Evolutionary conservation across 2,113 vertebrate genomes (phyloP).

Genomic region (Salvator merianae): DNA sequence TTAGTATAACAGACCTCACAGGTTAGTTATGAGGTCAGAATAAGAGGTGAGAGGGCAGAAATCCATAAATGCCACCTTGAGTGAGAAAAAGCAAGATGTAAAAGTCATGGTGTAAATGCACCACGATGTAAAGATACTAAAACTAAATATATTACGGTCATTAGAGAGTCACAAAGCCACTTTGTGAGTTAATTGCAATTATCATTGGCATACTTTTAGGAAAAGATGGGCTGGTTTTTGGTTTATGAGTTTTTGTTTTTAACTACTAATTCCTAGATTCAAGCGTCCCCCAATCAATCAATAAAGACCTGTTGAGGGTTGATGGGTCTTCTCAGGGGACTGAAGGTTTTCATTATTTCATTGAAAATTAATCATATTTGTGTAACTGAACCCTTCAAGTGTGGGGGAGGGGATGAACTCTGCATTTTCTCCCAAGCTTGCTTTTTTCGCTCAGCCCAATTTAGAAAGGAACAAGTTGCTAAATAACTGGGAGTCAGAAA

Average conservation of each 20-base stretch:
- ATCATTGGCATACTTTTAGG: neutral
- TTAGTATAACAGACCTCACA: neutral
- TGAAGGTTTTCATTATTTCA: too few species aligned
- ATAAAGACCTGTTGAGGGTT: too few species aligned
- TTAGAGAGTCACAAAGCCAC: neutral
- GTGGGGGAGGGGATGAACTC: neutral
- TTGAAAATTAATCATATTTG: too few species aligned
- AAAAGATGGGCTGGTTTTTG: too few species aligned
- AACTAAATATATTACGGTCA: too few species aligned
- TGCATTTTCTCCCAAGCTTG: neutral
- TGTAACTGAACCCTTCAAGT: neutral
- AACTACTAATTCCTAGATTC: too few species aligned
- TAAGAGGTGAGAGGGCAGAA: neutral
- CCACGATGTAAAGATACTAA: neutral
- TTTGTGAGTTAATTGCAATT: neutral
- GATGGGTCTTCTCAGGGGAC: too few species aligned
- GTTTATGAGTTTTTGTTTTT: too few species aligned
- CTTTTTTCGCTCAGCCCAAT: neutral
- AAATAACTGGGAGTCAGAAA: neutral
- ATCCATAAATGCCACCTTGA: neutral
- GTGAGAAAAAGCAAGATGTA: neutral
- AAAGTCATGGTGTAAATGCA: neutral
- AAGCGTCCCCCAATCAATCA: too few species aligned
- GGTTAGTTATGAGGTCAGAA: neutral
- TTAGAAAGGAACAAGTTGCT: neutral